Percentiles rank a stretch among this genome's conserved stretches.
phyloP scores from a whole-genome alignment of 2,888 invertebrate species.

The Chymomyza amoena region DNA sequence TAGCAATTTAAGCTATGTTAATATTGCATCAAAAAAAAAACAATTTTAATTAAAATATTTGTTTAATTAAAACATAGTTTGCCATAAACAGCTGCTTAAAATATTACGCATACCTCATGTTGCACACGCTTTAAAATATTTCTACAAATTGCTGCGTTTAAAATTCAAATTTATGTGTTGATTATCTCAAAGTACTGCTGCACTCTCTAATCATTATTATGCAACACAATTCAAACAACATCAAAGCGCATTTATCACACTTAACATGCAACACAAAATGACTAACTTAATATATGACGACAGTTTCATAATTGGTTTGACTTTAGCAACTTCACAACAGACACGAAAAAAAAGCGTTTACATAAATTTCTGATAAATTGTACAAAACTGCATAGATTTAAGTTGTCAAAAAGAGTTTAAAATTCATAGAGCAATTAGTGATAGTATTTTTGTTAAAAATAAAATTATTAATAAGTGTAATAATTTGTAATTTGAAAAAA shows the following conservation, averaged over 20 bases:
- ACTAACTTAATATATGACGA: constrained; percentile 29
- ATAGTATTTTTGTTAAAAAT: no score
- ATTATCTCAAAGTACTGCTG: constrained; percentile 52
- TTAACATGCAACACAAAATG: constrained; percentile 60
- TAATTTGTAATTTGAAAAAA: no score
- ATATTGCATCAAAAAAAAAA: neutral
- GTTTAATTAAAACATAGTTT: constrained; percentile 53
- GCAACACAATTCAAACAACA: constrained; percentile 34
- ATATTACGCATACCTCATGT: constrained; percentile 45
- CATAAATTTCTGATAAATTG: neutral
- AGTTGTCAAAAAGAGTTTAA: no score
- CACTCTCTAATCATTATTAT: neutral
- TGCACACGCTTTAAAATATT: constrained; percentile 40
- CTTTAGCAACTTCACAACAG: neutral
- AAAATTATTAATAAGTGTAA: no score
- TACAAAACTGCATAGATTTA: neutral
- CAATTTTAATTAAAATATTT: constrained; percentile 65
- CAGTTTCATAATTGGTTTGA: constrained; percentile 9
- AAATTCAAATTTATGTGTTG: constrained; percentile 60
- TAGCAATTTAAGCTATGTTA: no score
- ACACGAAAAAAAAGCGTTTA: neutral
- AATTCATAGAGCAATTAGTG: no score
- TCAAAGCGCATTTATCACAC: constrained; percentile 67
- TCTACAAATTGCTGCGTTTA: constrained; percentile 37
- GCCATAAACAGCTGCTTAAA: constrained; percentile 22